Evolutionary conservation across 2,113 vertebrate species (phyloP).

Genomic region (Bolborhynchus lineola): DNA sequence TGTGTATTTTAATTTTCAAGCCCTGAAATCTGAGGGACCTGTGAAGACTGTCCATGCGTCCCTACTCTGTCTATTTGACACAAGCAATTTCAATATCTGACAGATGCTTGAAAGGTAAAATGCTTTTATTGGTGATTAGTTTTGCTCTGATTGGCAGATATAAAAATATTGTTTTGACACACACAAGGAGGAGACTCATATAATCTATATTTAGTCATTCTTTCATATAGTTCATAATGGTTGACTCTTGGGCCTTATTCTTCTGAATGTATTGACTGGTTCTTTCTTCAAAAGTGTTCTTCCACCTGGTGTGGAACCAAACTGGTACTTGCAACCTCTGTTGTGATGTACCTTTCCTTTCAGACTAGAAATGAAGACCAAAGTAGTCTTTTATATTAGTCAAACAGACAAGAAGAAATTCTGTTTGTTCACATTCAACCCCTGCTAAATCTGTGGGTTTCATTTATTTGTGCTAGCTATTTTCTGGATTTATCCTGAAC

Average conservation of each 20-base stretch:
- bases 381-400: not conserved
- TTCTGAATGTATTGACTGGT: not conserved
- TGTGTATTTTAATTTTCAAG: not conserved
- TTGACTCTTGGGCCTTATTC: not conserved
- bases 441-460: not conserved
- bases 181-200: not conserved
- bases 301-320: not conserved
- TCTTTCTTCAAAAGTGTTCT: not conserved
- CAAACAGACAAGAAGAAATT: not conserved
- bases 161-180: conserved; percentile 3
- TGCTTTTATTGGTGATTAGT: not conserved
- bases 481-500: conserved; percentile 36
- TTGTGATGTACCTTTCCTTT: not conserved
- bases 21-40: not conserved
- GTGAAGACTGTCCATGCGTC: not conserved
- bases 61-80: not conserved
- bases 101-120: not conserved
- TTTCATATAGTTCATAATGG: not conserved
- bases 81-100: not conserved
- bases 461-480: not conserved
- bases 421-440: not conserved
- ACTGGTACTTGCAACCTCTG: not conserved
- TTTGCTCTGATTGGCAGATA: not conserved
- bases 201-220: not conserved
- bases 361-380: not conserved